Evolutionary conservation across 1,140 invertebrate species (phyloP).

Genomic region (Panagrolaimus sp.): DNA sequence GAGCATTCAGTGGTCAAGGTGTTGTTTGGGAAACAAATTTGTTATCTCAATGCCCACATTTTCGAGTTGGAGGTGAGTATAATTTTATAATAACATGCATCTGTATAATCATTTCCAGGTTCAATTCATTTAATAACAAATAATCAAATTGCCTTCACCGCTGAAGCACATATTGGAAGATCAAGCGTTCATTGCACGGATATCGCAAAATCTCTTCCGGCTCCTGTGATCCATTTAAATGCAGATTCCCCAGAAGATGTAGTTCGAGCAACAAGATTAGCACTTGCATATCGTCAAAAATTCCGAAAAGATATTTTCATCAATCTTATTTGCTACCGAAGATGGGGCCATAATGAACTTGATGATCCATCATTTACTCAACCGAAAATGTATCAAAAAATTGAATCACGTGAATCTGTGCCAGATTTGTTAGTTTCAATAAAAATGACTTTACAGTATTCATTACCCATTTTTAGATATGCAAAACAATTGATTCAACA

Average conservation of each 20-base stretch:
- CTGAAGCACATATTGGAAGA: slow-evolving; percentile 57
- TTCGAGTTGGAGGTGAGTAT: slow-evolving; percentile 74
- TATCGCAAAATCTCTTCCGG: slow-evolving; percentile 78
- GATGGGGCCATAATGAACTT: slow-evolving; percentile 92
- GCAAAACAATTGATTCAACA: slow-evolving; percentile 56
- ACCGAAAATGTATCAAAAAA: slow-evolving; percentile 78
- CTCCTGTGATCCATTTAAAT: slow-evolving; percentile 88
- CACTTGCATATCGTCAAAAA: slow-evolving; percentile 72
- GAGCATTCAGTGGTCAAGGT: slow-evolving; percentile 73
- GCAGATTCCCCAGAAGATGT: slow-evolving; percentile 83
- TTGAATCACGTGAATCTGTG: slow-evolving; percentile 63
- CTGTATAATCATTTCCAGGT: no score
- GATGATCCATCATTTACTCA: slow-evolving; percentile 96
- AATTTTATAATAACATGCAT: no score
- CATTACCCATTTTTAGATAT: no score
- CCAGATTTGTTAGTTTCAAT: no score
- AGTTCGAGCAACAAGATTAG: slow-evolving; percentile 73
- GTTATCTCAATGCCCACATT: slow-evolving; percentile 74
- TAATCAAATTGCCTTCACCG: slow-evolving; percentile 73
- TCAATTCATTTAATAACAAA: slow-evolving; percentile 87
- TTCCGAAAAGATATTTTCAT: slow-evolving; percentile 86
- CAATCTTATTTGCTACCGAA: slow-evolving; percentile 81
- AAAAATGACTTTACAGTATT: no score
- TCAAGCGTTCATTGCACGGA: slow-evolving; percentile 82
- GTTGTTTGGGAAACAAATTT: slow-evolving; percentile 85